Evolutionary conservation across 2,113 vertebrate species (phyloP).

Genomic region (Ceratotherium simum): DNA sequence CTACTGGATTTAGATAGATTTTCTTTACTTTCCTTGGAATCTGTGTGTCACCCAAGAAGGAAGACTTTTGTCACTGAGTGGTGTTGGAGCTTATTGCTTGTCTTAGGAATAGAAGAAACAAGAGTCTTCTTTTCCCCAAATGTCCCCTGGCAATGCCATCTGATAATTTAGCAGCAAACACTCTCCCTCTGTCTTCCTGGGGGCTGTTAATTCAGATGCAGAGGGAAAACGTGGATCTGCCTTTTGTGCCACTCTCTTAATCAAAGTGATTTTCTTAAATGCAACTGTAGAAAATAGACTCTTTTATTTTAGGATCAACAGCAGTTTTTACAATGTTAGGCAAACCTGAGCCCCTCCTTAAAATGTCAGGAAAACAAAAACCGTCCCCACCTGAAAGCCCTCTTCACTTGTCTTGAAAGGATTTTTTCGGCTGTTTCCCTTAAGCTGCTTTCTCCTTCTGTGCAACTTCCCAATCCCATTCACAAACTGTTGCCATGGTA

Average conservation of each 20-base stretch:
- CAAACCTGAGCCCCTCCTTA: slow-evolving; percentile 73
- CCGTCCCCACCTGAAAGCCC: slow-evolving; percentile 76
- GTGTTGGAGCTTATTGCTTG: slow-evolving; percentile 43
- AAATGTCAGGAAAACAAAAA: slow-evolving; percentile 81
- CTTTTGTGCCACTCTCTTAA: slow-evolving; percentile 72
- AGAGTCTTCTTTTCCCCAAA: background rate
- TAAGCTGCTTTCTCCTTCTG: slow-evolving; percentile 88
- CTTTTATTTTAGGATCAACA: slow-evolving; percentile 72
- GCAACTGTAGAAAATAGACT: slow-evolving; percentile 48
- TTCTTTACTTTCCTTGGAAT: slow-evolving; percentile 68
- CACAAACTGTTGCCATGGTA: slow-evolving; percentile 91
- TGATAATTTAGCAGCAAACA: slow-evolving; percentile 49
- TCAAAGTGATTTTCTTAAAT: slow-evolving; percentile 75
- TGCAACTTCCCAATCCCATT: slow-evolving; percentile 88
- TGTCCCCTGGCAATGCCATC: background rate
- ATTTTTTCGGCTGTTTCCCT: slow-evolving; percentile 84
- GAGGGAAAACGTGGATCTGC: slow-evolving; percentile 48
- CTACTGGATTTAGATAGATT: slow-evolving; percentile 74
- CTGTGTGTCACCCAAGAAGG: background rate
- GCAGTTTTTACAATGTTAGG: slow-evolving; percentile 69
- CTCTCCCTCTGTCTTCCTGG: slow-evolving; percentile 41
- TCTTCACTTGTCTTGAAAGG: slow-evolving; percentile 84
- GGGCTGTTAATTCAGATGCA: slow-evolving; percentile 54
- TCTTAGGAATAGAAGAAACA: slow-evolving; percentile 25
- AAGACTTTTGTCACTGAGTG: background rate